Percentiles rank a stretch among this genome's conserved stretches.
Evolutionary conservation across 2,113 vertebrate species (phyloP).

Genomic region (Grallaria varia): DNA sequence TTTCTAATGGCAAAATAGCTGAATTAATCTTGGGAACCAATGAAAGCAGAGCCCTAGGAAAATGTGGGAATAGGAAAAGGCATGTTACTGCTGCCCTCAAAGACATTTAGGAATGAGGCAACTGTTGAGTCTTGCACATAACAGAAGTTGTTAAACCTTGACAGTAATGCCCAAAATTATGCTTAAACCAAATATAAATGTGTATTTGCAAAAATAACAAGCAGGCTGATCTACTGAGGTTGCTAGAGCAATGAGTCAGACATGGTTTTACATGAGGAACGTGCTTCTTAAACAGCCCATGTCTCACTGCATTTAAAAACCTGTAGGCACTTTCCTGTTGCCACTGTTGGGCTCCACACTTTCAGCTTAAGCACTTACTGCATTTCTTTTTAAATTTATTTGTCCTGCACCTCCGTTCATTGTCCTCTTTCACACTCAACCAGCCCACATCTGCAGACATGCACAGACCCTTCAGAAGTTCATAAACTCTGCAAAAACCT

Average conservation of each 20-base stretch:
- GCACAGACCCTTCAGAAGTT: background rate
- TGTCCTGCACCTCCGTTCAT: background rate
- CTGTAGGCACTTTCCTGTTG: background rate
- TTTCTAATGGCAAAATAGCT: background rate
- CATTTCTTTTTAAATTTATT: background rate
- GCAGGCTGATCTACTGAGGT: background rate
- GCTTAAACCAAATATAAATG: background rate
- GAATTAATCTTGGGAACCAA: background rate
- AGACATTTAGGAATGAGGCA: background rate
- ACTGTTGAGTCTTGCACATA: background rate
- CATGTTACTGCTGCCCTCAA: background rate
- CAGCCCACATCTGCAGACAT: rapidly evolving
- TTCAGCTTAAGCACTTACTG: background rate
- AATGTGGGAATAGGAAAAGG: background rate
- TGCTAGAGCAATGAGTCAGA: background rate
- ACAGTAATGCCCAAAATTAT: background rate
- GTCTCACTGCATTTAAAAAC: background rate
- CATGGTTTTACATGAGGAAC: background rate
- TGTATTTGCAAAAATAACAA: background rate
- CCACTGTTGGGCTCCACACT: background rate
- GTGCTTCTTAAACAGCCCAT: background rate
- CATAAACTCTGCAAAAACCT: background rate
- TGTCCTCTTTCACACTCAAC: background rate
- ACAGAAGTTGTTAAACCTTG: background rate
- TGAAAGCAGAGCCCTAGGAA: background rate